phyloP scores from a whole-genome alignment of 2,113 vertebrate genomes.

The Nymphicus hollandicus region DNA sequence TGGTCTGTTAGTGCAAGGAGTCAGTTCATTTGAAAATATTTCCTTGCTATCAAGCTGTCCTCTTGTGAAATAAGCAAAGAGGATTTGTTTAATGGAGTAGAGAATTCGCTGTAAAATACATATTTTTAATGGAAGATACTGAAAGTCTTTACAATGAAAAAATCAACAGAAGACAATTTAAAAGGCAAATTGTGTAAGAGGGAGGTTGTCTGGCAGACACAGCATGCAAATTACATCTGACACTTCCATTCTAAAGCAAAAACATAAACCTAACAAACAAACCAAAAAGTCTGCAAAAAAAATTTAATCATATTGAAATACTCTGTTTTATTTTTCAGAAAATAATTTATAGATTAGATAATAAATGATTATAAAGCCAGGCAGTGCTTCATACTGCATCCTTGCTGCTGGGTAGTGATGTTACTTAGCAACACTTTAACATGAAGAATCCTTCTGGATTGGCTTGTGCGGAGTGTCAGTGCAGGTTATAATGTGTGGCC shows the following conservation, averaged over 20 bases:
- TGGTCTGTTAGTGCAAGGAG: neutral
- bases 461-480: constrained; percentile 27
- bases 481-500: constrained; percentile 23
- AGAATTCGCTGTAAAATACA: neutral
- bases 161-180: neutral
- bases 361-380: constrained; percentile 49
- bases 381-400: constrained; percentile 46
- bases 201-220: neutral
- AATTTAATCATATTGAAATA: constrained; percentile 41
- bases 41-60: neutral
- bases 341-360: constrained; percentile 47
- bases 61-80: neutral
- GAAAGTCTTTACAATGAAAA: neutral
- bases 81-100: neutral
- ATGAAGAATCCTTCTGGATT: constrained; percentile 36
- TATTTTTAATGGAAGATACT: neutral
- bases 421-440: constrained; percentile 72
- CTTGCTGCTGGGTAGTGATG: constrained; percentile 51
- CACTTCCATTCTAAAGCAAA: neutral
- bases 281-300: neutral
- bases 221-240: neutral
- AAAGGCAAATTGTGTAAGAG: neutral
- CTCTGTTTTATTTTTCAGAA: constrained; percentile 47
- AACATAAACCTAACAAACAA: neutral
- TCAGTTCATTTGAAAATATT: neutral